Conservation (phyloP, 2,888 invertebrate genomes). For the Nysson spinosus region DNA sequence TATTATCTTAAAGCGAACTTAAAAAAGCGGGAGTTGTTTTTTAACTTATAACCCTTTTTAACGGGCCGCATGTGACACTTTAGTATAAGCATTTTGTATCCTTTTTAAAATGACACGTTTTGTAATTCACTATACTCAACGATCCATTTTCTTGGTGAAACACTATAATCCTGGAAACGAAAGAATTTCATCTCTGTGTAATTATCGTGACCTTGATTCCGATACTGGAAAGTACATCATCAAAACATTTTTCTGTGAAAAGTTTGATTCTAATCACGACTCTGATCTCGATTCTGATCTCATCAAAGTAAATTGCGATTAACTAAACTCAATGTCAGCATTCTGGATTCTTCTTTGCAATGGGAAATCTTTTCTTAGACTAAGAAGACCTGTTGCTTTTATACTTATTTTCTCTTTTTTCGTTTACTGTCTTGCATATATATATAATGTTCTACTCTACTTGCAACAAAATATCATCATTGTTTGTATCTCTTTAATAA, state of each 20-base stretch:
- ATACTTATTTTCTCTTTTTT: too few species aligned
- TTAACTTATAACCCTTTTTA: constrained; percentile 15
- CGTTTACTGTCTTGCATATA: too few species aligned
- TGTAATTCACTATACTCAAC: not conserved
- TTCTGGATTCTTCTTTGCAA: not conserved
- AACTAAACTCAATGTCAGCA: constrained; percentile 2
- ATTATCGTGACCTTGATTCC: constrained; percentile 21
- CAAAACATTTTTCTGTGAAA: not conserved
- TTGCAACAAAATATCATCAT: not conserved
- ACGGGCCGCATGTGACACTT: constrained; percentile 22
- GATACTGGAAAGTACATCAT: constrained; percentile 7
- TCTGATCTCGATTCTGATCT: constrained; percentile 9
- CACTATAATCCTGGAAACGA: not conserved
- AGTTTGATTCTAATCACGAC: not conserved
- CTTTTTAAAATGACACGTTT: constrained; percentile 24
- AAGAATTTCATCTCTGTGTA: too few species aligned
- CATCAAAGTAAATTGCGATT: constrained; percentile 19
- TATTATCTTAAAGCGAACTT: constrained; percentile 8
- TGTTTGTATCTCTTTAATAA: not conserved
- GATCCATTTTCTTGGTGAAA: not conserved
- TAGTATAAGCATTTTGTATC: constrained; percentile 26
- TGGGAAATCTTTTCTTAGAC: constrained; percentile 24
- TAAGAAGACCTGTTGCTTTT: constrained; percentile 27
- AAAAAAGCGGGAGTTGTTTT: not conserved
- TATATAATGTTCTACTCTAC: too few species aligned